Conservation (phyloP, 2,888 invertebrate genomes). For the Geotrupes spiniger region DNA sequence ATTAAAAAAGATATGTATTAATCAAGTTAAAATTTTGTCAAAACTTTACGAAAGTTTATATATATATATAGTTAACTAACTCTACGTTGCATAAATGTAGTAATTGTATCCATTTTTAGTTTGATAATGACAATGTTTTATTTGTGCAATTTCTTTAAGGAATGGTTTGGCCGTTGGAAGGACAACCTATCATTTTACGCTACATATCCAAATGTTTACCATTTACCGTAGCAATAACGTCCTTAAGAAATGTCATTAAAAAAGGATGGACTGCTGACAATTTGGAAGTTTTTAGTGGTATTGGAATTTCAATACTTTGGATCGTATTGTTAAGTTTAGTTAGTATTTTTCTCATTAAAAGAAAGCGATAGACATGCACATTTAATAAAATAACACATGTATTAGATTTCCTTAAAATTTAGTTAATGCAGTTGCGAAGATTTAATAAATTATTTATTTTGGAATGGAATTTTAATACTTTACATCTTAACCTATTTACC, state of each 20-base stretch:
- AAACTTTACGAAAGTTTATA: no score
- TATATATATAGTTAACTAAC: no score
- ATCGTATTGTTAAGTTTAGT: conserved; percentile 37
- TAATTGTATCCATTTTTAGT: no score
- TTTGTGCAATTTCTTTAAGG: conserved; percentile 49
- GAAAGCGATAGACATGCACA: conserved; percentile 41
- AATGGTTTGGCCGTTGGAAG: conserved; percentile 69
- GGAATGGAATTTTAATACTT: no score
- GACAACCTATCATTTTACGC: conserved; percentile 54
- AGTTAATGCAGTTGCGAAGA: no score
- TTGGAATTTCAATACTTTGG: conserved; percentile 67
- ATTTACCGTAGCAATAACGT: conserved; percentile 74
- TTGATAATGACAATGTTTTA: neutral
- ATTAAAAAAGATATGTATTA: no score
- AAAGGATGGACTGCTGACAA: conserved; percentile 71
- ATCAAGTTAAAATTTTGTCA: no score
- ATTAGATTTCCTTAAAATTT: no score
- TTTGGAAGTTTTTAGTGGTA: conserved; percentile 70
- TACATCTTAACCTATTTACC: no score
- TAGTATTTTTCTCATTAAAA: conserved; percentile 39
- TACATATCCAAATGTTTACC: conserved; percentile 54
- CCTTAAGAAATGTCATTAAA: conserved; percentile 72
- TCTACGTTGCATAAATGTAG: no score
- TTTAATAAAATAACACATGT: no score
- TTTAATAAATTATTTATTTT: no score